phyloP scores from a whole-genome alignment of 2,888 invertebrate genomes.

The Meta bourneti region DNA sequence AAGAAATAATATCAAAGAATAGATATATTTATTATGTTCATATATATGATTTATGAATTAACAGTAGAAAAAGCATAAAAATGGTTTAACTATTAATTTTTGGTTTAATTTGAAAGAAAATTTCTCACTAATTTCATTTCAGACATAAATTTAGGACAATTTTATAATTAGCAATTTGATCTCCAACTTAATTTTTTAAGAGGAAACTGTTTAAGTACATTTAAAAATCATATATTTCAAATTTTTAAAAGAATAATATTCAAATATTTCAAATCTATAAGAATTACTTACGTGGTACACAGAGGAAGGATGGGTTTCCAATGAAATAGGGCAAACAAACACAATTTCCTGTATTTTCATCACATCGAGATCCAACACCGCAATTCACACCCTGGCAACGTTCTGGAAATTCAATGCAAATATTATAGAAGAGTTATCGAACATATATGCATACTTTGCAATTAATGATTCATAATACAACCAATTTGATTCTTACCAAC shows the following conservation, averaged over 20 bases:
- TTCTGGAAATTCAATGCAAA: constrained; percentile 80
- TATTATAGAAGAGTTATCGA: neutral
- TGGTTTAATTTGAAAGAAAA: neutral
- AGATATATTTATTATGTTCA: no score
- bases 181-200: neutral
- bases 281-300: constrained; percentile 91
- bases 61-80: no score
- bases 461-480: neutral
- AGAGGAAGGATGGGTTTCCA: constrained; percentile 92
- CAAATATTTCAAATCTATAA: neutral
- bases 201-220: neutral
- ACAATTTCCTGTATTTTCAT: constrained; percentile 89
- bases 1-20: no score
- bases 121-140: neutral
- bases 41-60: no score
- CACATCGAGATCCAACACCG: constrained; percentile 92
- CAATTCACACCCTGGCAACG: constrained; percentile 92
- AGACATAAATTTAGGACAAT: neutral
- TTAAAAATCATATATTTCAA: neutral
- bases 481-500: constrained; percentile 65
- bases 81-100: neutral
- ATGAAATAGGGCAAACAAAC: constrained; percentile 92
- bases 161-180: neutral
- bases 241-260: neutral
- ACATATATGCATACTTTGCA: neutral